A percentile compares a stretch with the other conserved stretches of the same genome.
Conservation (phyloP, 2,113 vertebrate genomes). For the Agelaius phoeniceus region DNA sequence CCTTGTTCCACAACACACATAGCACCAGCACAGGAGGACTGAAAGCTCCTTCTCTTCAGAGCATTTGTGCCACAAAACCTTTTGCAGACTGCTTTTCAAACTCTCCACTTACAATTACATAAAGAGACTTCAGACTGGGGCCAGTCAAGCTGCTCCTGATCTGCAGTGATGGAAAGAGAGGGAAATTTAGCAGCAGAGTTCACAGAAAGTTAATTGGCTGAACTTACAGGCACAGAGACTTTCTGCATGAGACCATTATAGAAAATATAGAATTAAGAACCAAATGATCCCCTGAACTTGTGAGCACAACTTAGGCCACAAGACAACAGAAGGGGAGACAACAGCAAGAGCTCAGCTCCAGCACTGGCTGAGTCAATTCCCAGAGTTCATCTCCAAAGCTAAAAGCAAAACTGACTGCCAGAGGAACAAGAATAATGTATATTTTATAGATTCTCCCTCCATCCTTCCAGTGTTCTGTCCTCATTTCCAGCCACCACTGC, state of each 20-base stretch:
- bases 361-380: not conserved
- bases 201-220: slow-evolving; percentile 41
- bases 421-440: not conserved
- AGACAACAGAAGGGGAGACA: not conserved
- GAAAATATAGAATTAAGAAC: not conserved
- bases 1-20: not conserved
- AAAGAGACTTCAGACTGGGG: not conserved
- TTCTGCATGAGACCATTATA: not conserved
- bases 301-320: not conserved
- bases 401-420: not conserved
- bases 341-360: not conserved
- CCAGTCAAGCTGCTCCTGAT: not conserved
- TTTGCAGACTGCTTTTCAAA: not conserved
- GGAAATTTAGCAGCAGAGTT: not conserved
- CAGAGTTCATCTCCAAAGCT: not conserved
- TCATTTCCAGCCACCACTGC: not conserved
- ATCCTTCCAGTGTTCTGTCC: not conserved
- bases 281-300: not conserved
- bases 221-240: not conserved
- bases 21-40: not conserved
- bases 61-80: not conserved
- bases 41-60: not conserved
- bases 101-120: not conserved
- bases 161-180: not conserved
- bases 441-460: not conserved